Conservation (phyloP, 2,113 vertebrate genomes). For the Engraulis encrasicolus region DNA sequence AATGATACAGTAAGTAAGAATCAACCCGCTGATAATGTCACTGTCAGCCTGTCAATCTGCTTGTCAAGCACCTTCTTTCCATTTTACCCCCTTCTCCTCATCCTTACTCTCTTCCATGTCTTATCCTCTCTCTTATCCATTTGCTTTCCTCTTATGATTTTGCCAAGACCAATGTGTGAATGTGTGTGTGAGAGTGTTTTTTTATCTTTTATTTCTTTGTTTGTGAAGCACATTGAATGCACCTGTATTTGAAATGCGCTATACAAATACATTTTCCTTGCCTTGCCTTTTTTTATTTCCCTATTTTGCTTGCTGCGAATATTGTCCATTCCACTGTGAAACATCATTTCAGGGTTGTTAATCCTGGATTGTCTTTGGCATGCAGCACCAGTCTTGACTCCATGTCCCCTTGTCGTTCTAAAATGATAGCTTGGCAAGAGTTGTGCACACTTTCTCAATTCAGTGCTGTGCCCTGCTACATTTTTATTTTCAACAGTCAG, state of each 20-base stretch:
- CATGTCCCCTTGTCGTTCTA: neutral
- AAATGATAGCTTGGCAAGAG: slow-evolving; percentile 32
- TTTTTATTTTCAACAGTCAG: neutral
- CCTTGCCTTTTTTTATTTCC: neutral
- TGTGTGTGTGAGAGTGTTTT: neutral
- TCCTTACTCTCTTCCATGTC: neutral
- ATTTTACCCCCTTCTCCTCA: neutral
- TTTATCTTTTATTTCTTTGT: slow-evolving; percentile 16
- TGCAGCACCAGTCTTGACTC: neutral
- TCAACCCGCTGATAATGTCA: slow-evolving; percentile 27
- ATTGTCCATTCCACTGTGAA: neutral
- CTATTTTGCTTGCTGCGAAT: neutral
- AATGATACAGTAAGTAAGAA: too few relatives aligned
- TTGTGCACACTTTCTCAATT: neutral
- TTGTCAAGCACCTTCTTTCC: neutral
- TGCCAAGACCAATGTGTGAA: neutral
- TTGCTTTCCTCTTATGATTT: too few relatives aligned
- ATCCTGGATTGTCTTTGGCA: slow-evolving; percentile 33
- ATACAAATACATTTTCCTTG: too few relatives aligned
- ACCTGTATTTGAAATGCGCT: too few relatives aligned
- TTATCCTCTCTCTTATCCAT: neutral
- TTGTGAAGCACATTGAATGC: too few relatives aligned
- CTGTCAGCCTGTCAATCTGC: slow-evolving; percentile 27
- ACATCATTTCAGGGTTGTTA: slow-evolving; percentile 39
- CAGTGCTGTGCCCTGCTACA: neutral